phyloP scores from a whole-genome alignment of 2,797 vertebrate species.

The Schizopygopsis pylzovi region DNA sequence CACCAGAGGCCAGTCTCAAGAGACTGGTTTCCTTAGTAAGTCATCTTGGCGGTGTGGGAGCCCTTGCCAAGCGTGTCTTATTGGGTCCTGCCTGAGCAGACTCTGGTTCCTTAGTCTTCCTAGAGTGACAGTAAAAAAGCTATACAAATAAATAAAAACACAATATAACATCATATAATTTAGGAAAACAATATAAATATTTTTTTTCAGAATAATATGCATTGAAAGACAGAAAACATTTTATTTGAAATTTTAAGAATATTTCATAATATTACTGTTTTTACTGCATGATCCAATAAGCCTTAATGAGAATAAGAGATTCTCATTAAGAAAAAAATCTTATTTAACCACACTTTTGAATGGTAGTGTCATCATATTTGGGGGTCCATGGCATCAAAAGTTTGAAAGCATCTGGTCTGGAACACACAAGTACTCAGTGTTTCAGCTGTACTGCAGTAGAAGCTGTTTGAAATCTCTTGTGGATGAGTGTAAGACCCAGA shows the following conservation, averaged over 20 bases:
- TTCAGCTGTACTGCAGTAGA: neutral
- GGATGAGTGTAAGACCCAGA: conserved; percentile 7
- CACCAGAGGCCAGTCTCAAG: too few species aligned
- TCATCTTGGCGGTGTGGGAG: too few species aligned
- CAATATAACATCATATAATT: too few species aligned
- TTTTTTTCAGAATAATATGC: too few species aligned
- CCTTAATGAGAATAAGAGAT: too few species aligned
- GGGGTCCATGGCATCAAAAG: neutral
- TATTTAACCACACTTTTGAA: neutral
- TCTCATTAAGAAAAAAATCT: neutral
- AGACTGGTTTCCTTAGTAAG: too few species aligned
- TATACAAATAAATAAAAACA: too few species aligned
- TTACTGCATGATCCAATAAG: neutral
- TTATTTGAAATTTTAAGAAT: neutral
- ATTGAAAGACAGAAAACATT: neutral
- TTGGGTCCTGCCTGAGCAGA: too few species aligned
- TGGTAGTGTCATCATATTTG: neutral
- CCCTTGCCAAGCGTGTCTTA: too few species aligned
- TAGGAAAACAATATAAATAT: too few species aligned
- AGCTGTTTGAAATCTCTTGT: neutral
- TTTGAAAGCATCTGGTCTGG: neutral
- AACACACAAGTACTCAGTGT: neutral
- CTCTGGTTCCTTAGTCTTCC: too few species aligned
- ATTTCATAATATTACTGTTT: neutral
- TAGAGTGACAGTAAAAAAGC: too few species aligned